Base-by-base conservation (phyloP, 2,888 invertebrate genomes). In the Synergus japonicus region DNA sequence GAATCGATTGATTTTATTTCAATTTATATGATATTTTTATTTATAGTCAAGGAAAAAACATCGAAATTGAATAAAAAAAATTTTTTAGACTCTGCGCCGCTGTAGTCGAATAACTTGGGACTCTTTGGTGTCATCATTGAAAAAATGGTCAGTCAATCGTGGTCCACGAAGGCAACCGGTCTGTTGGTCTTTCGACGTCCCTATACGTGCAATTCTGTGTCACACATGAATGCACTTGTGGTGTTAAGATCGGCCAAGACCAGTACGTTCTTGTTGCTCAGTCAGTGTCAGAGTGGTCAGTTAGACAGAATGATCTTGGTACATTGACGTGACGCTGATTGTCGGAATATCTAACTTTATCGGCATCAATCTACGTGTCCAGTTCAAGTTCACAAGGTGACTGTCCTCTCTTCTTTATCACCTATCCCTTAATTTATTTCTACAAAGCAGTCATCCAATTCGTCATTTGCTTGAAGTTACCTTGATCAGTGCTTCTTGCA, bases 121-220 rank as follows among this genome's bases (percentile, higher is more conserved):
- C 10, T 37, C 37, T 12, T 73, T 73, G 10, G n/a, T 73, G 54
- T 49, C 54, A 73, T 78, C 60, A 78, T 63, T 78, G 78, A 46
- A 81, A 84, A 84, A 80, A 80, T 79, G 78, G 78, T 67, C 82
- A 83, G 85, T 84, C 83, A 79, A 84, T 82, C 80, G 83, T 83
- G 83, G 83, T 83, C 83, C 81, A 83, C 76, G 83, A 82, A 77
- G 76, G 79, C 80, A 81, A 84, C 83, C 83, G 82, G 84, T 85
- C 78, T 82, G 80, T 76, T 79, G 76, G 78, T 81, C 77, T 79
- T 76, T 76, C 79, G 76, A 77, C 79, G 77, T 77, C 54, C 43
- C 76, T 49, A 41, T 37, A 65, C 64, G 29, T 58, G 46, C 64
- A 76, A 66, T 78, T 67, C 76, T 65, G 79, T 54, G 60, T 64